Base-by-base conservation (phyloP, 2,113 vertebrate genomes). In the Clupea harengus region DNA sequence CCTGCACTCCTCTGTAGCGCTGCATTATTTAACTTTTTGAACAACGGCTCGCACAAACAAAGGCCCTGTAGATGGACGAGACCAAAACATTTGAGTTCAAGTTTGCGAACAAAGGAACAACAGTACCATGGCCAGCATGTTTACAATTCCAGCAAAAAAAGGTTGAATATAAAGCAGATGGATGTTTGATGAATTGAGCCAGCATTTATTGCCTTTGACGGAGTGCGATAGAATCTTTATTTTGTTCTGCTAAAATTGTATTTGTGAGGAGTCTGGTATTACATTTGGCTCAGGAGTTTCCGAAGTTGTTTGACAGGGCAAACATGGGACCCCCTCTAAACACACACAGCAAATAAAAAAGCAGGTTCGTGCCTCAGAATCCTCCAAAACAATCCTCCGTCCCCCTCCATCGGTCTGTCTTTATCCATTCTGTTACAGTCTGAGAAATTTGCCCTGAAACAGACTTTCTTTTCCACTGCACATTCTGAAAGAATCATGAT, bases 11-110 rank as follows among this genome's bases (percentile, higher is more conserved):
- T 6, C 4, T 15, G 25, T 0, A 32, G 25, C 67, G 15, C 67
- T 78, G 28, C 28, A 78, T 78, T 78, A 78, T 78, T 78, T 78
- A 78, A 78, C 72, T 78, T 32, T 72, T 28, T 78, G 13, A 4
- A 44, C 9, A 2, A 11, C 25, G 15, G 25, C 9, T 32, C 72
- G 5, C 72, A 6, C 11, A 39, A 11, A 39, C 72, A 39, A 11
- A 39, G 13, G 28, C 28, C 72, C 67, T 15, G 28, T 1, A 75
- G 18, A 60, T 60, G 18, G 54, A 60, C 54, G 22, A 6, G 54
- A 60, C 18, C 54, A 60, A 60, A 11, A 39, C 72, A 10, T 39
- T 17, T 39, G 5, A 32, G 11, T 10, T 28, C 67, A 78, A 32
- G 13, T 78, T 78, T 78, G 11, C 39, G 28, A 78, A 17, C 15